Percentiles rank a stretch among this genome's conserved stretches.
Conservation (phyloP, 2,113 vertebrate species). For the Chelonoidis abingdonii region DNA sequence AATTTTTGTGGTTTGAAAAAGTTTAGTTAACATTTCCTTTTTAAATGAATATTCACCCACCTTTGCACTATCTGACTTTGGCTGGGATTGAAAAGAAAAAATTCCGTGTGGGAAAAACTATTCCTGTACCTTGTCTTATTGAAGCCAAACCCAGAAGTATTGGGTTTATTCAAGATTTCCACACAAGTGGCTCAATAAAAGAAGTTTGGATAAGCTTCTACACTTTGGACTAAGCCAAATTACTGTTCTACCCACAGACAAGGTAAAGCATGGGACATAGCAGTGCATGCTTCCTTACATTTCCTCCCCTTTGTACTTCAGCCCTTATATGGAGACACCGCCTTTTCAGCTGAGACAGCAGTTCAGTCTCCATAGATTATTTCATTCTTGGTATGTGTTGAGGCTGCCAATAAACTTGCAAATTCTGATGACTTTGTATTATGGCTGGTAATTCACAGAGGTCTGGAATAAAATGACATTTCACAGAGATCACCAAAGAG, state of each 20-base stretch:
- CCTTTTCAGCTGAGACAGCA: neutral
- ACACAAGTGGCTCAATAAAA: neutral
- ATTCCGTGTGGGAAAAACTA: neutral
- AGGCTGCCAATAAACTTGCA: neutral
- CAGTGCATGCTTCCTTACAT: neutral
- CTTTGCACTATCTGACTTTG: neutral
- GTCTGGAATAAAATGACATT: neutral
- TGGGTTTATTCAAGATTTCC: neutral
- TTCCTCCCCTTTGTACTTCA: rapidly evolving
- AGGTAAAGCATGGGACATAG: neutral
- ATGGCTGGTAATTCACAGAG: neutral
- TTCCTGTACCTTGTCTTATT: neutral
- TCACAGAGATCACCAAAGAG: neutral
- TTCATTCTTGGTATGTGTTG: neutral
- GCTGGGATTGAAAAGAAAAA: neutral
- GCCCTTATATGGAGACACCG: neutral
- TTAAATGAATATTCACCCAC: neutral
- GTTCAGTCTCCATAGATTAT: neutral
- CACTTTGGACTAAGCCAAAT: neutral
- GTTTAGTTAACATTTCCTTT: neutral
- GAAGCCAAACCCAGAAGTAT: neutral
- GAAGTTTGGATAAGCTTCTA: neutral
- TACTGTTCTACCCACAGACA: neutral
- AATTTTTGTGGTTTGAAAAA: neutral
- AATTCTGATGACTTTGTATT: neutral